A percentile compares a stretch with the other conserved stretches of the same genome.
Evolutionary conservation across 2,888 invertebrate genomes (phyloP).

Genomic region (Synanthedon tipuliformis): DNA sequence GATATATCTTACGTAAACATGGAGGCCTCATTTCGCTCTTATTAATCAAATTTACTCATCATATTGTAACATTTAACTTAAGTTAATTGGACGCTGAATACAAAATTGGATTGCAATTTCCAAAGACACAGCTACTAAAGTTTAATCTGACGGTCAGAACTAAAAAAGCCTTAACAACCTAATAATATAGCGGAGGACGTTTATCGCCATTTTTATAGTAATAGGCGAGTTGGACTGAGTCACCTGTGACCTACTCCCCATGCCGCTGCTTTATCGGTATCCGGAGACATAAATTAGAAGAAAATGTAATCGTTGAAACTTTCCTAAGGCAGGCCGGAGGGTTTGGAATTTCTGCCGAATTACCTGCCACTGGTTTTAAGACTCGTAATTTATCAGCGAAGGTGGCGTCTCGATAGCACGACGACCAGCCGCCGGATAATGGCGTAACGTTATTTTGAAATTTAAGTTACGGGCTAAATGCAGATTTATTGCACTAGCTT

Average conservation of each 20-base stretch:
- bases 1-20: conserved; percentile 34
- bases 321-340: conserved; percentile 46
- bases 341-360: conserved; percentile 63
- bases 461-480: background rate
- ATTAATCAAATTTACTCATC: conserved; percentile 28
- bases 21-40: conserved; percentile 31
- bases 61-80: background rate
- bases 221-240: conserved; percentile 17
- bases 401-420: conserved; percentile 39
- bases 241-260: conserved; percentile 50
- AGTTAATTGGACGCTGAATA: background rate
- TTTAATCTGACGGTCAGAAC: no score
- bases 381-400: conserved; percentile 72
- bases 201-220: conserved; percentile 13
- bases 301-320: conserved; percentile 66
- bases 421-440: conserved; percentile 39
- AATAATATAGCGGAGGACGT: background rate
- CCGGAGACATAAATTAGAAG: conserved; percentile 59
- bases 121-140: no score
- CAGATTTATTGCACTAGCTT: background rate
- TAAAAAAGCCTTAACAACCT: background rate
- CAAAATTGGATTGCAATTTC: background rate
- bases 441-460: conserved; percentile 7
- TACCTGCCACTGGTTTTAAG: conserved; percentile 74
- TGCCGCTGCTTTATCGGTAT: conserved; percentile 51